Percentiles rank a stretch among this genome's conserved stretches.
These are phyloP conservation scores for Palythoa grandiflora DNA, from an alignment of 92 coral and sea anemone genomes.

Conservation along the genomic window DNA sequence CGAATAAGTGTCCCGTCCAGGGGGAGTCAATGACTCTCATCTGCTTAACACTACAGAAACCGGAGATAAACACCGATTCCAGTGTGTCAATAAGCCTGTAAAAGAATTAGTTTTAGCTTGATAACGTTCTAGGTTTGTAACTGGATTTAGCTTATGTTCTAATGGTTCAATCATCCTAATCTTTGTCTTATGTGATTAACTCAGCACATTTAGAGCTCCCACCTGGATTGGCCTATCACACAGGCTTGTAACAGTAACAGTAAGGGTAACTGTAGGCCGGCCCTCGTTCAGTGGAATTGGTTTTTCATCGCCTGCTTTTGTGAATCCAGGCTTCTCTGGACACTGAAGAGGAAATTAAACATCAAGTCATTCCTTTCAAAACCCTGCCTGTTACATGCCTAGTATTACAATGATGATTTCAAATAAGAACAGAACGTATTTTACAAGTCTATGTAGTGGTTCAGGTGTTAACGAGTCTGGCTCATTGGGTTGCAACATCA, in stretches of 20 bases:
- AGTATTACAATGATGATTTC: background rate
- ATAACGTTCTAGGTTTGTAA: too few relatives aligned
- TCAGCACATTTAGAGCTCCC: background rate
- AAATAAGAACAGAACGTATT: too few relatives aligned
- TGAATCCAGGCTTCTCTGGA: constrained; percentile 28
- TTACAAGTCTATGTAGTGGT: too few relatives aligned
- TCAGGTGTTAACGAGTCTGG: too few relatives aligned
- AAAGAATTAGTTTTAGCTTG: too few relatives aligned
- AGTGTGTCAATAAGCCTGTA: too few relatives aligned
- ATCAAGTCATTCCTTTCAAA: background rate
- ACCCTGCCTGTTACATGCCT: background rate
- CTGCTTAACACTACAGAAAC: too few relatives aligned
- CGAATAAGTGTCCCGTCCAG: too few relatives aligned
- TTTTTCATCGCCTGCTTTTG: constrained; percentile 2
- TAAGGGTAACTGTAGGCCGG: constrained; percentile 55
- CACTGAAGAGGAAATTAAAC: background rate
- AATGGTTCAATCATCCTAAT: background rate
- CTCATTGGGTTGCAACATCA: too few relatives aligned
- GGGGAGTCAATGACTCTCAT: too few relatives aligned
- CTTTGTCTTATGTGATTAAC: background rate
- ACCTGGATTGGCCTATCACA: constrained; percentile 80
- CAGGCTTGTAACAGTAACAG: constrained; percentile 77
- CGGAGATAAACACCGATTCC: too few relatives aligned
- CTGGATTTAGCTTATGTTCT: too few relatives aligned
- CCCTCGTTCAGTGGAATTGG: constrained; percentile 56